Conservation (phyloP, 1,140 invertebrate species). For the Stenopsyche tienmushanensis region DNA sequence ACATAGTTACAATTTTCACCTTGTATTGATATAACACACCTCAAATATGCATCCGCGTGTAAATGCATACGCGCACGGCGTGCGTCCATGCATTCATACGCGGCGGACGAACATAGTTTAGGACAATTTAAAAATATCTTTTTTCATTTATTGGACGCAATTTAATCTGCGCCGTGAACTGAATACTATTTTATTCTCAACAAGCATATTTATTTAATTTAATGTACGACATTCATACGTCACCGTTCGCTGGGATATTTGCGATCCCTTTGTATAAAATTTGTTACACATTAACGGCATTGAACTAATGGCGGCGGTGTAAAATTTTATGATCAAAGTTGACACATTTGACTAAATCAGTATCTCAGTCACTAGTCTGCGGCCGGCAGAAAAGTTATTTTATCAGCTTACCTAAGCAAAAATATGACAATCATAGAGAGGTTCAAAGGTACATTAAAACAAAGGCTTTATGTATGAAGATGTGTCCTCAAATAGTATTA, state of each 20-base stretch:
- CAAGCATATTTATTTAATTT: background rate
- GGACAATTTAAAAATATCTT: background rate
- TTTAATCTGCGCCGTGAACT: no score
- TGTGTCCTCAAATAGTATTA: slow-evolving; percentile 26
- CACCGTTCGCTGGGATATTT: background rate
- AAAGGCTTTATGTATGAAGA: slow-evolving; percentile 26
- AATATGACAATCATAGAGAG: slow-evolving; percentile 18
- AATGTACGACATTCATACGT: background rate
- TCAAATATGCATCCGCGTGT: slow-evolving; percentile 14
- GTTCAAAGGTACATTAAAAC: slow-evolving; percentile 25
- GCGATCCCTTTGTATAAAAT: slow-evolving; percentile 36
- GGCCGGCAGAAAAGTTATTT: slow-evolving; percentile 19
- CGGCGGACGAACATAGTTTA: background rate
- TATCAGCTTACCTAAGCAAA: slow-evolving; percentile 28
- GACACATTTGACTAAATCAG: slow-evolving; percentile 30
- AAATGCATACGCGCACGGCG: slow-evolving; percentile 19
- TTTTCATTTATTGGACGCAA: slow-evolving; percentile 14
- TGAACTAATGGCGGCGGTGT: slow-evolving; percentile 35
- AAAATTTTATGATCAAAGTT: slow-evolving; percentile 31
- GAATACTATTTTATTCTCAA: slow-evolving; percentile 1
- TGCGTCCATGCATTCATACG: background rate
- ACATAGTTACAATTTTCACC: slow-evolving; percentile 35
- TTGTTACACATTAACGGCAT: slow-evolving; percentile 38
- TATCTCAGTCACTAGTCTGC: slow-evolving; percentile 21
- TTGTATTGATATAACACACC: slow-evolving; percentile 7